A percentile compares a stretch with the other conserved stretches of the same genome.
Conservation (phyloP, 2,113 vertebrate genomes). For the Sylvietta virens region DNA sequence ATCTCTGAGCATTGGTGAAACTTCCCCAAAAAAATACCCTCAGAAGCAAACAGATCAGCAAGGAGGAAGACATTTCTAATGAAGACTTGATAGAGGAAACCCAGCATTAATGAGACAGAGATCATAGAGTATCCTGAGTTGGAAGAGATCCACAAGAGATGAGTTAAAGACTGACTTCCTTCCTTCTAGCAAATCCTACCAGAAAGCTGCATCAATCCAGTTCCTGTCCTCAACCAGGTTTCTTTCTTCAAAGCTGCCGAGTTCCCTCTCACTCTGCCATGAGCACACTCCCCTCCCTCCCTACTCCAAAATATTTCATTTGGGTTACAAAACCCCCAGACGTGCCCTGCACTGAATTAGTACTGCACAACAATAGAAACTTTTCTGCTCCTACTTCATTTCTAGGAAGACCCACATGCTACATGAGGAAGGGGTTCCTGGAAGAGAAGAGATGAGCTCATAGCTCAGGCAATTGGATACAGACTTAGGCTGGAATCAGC, state of each 20-base stretch:
- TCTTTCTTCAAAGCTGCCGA: neutral
- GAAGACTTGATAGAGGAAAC: neutral
- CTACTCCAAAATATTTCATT: neutral
- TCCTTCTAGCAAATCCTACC: neutral
- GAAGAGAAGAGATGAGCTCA: constrained; percentile 9
- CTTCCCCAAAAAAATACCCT: neutral
- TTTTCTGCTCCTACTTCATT: neutral
- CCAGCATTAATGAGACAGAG: neutral
- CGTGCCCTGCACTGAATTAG: neutral
- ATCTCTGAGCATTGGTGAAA: neutral
- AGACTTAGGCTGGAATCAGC: neutral
- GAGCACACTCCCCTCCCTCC: neutral
- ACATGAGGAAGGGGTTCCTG: neutral
- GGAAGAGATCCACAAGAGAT: neutral
- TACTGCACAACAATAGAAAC: neutral
- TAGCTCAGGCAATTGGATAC: neutral
- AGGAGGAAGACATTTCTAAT: neutral
- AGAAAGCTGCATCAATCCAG: neutral
- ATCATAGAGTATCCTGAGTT: neutral
- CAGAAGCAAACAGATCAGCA: neutral
- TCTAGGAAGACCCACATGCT: neutral
- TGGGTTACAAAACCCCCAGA: neutral
- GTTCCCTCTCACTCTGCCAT: neutral
- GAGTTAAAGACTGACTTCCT: neutral
- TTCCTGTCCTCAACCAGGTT: neutral